These are phyloP conservation scores for Phoxinus dragarum DNA, from an alignment of 2,797 vertebrate genomes.

Conservation along the genomic window DNA sequence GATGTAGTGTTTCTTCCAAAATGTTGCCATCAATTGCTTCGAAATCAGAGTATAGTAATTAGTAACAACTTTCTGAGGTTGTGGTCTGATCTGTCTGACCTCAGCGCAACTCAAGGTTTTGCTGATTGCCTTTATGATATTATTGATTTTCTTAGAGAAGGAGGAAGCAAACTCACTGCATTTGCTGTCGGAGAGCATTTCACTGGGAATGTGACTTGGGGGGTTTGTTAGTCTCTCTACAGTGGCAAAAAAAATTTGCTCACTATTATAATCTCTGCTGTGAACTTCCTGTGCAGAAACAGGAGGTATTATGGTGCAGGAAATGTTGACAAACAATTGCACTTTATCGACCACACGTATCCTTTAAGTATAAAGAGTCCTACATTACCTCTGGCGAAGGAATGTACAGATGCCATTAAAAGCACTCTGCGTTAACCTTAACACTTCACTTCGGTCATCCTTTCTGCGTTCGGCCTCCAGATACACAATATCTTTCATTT, in stretches of 20 bases:
- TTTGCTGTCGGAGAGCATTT: too few species aligned
- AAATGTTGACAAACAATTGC: background rate
- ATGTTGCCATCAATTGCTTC: too few species aligned
- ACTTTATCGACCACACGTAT: background rate
- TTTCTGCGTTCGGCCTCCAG: slow-evolving; percentile 1
- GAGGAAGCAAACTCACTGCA: too few species aligned
- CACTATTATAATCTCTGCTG: background rate
- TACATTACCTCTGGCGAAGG: background rate
- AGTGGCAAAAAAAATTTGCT: background rate
- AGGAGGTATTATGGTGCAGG: background rate
- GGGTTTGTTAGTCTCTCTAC: too few species aligned
- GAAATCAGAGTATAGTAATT: too few species aligned
- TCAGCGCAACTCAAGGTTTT: too few species aligned
- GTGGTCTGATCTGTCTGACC: too few species aligned
- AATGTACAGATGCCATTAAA: background rate
- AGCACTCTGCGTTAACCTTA: background rate
- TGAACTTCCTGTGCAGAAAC: background rate
- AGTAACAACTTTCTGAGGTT: too few species aligned
- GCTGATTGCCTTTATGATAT: too few species aligned
- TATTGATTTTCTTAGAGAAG: too few species aligned
- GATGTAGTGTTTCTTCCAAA: too few species aligned
- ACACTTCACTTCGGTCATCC: background rate
- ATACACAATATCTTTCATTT: slow-evolving; percentile 32
- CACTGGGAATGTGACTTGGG: too few species aligned
- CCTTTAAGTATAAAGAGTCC: slow-evolving; percentile 16